Conservation (phyloP, 2,797 vertebrate genomes). For the Sebastes hubbsi region DNA sequence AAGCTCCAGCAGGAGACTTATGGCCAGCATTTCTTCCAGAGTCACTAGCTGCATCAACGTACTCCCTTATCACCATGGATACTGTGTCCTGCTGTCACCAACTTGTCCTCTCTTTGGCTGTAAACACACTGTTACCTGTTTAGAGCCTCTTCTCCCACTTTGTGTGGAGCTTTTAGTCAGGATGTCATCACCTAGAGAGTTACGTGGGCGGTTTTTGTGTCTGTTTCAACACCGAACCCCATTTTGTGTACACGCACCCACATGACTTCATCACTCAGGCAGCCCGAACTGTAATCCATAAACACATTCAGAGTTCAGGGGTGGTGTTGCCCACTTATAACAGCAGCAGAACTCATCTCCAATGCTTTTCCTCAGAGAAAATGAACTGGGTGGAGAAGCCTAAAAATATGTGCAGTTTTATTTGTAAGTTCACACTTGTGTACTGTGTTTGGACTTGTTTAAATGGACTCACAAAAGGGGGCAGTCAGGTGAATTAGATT, state of each 20-base stretch:
- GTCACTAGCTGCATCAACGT: slow-evolving; percentile 41
- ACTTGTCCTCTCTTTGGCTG: slow-evolving; percentile 25
- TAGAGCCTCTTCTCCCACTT: neutral
- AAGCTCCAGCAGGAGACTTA: slow-evolving; percentile 18
- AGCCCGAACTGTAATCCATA: slow-evolving; percentile 52
- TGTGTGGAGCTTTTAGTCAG: neutral
- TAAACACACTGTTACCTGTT: slow-evolving; percentile 33
- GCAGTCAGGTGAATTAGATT: neutral
- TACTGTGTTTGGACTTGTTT: neutral
- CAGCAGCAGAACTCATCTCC: slow-evolving; percentile 51
- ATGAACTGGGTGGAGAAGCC: slow-evolving; percentile 28
- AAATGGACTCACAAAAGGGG: neutral
- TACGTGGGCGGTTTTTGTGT: slow-evolving; percentile 16
- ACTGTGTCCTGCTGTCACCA: slow-evolving; percentile 52
- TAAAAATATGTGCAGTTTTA: slow-evolving; percentile 3
- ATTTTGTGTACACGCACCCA: slow-evolving; percentile 25
- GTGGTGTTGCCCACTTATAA: slow-evolving; percentile 49
- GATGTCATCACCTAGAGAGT: slow-evolving; percentile 22
- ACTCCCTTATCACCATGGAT: slow-evolving; percentile 48
- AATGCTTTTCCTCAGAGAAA: slow-evolving; percentile 35
- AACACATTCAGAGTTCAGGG: slow-evolving; percentile 56
- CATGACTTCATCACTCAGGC: slow-evolving; percentile 62
- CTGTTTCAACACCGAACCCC: slow-evolving; percentile 29
- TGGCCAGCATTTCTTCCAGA: slow-evolving; percentile 16
- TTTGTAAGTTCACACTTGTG: neutral